Base-by-base conservation (phyloP, 2,888 invertebrate species). In the Orchesella flavescens region DNA sequence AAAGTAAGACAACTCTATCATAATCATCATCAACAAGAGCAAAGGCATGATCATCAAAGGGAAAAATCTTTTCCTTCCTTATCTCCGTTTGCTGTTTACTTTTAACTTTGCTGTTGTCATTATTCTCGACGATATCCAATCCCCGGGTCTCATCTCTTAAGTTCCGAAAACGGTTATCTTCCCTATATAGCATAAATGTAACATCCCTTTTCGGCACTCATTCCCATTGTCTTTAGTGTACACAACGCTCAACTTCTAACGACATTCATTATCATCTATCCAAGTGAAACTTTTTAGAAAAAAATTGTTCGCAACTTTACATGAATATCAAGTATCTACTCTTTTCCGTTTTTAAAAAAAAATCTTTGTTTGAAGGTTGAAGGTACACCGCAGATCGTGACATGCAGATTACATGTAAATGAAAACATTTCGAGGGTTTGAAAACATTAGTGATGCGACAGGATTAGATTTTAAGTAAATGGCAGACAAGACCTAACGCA, bases 261-360 rank as follows among this genome's bases (percentile, higher is more conserved):
- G 73, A 73, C 61, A 61, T 73, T 73, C 73, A 73, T 73, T 73
- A 73, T 61, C 73, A 24, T 61, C 23, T 17, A 72, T 72, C 57
- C 59, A 19, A 57, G 57, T 34, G 7, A 34, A 34, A 34, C 34
- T 34, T 34, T 34, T 34, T 34, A n/a, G n/a, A n/a, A 55, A 24
- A 17, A 71, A 55, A 57, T 1, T 43, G 23, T 24, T 57, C 53
- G 23, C 44, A 7, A 49, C n/a, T 24, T 34, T 49, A 12, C 49
- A 49, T 49, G 49, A 12, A 49, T 49, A 49, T 49, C 49, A 49
- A 49, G 10, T n/a, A 49, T 10, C 10, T 49, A n/a, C 12, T 10
- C 34, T 7, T 34, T 34, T 34, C 3, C 7, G 2, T 34, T 7
- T 34, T 34, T 34, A 34, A 34, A n/a, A n/a, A n/a, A n/a, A n/a